Evolutionary conservation across 2,113 vertebrate species (phyloP), one percentile per base, ranked within the genome.

Genomic region (Pterocles orientalis): DNA sequence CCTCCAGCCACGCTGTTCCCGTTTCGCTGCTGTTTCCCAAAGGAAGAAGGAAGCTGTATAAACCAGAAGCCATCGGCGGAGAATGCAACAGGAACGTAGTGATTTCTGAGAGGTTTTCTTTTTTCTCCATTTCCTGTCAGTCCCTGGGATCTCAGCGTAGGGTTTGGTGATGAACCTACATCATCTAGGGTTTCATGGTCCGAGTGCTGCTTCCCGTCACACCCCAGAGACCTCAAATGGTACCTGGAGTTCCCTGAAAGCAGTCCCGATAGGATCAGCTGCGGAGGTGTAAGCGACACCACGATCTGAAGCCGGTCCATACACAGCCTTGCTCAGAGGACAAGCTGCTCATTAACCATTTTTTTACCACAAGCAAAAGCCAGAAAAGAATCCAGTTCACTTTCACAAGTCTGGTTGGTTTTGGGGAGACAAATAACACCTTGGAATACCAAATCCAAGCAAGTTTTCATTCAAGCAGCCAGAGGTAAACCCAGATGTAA

Each of bases 371-470:
- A 36, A 77, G 62, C 77, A 77, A n/a, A 83, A 58, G 50, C 50
- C 68, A 90, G 68, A 61, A 81, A 57, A 73, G 10, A 78, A 86
- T 75, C n/a, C 13, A 58, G 76, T 34, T 94, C 51, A 24, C 9
- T 14, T 86, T 83, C 77, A n/a, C 61, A 80, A 60, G 72, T 78
- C 66, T 19, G 51, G 31, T 41, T 88, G 76, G 71, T 50, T 93
- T 73, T 34, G 82, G 64, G 75, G 78, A 79, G 60, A 85, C 50
- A 94, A 92, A 70, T n/a, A 68, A 86, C 92, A 93, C 80, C 64
- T 33, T 20, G 29, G 58, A 66, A 82, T 36, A 5, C 1, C 45
- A 90, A 90, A 88, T 11, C 50, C 18, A 72, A 76, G 24, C 33
- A 80, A 34, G 7, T 70, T 90, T 90, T 81, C 83, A 28, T 78